Evolutionary conservation across 23 tunicate genomes (phyloP).

Genomic region (Trididemnum clinides): DNA sequence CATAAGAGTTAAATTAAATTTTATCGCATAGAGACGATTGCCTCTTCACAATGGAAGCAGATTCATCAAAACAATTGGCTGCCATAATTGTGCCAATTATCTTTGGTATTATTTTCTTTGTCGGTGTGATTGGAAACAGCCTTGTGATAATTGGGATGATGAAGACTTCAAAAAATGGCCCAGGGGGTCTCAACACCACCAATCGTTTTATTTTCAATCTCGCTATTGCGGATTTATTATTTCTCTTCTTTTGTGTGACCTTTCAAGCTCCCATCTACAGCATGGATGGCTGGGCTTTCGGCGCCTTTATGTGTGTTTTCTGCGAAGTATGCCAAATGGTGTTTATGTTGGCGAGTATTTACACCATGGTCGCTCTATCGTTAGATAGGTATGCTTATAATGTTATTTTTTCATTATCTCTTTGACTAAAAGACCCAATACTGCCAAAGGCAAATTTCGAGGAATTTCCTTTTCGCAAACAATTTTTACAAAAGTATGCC

Average conservation of each 20-base stretch:
- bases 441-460: neutral
- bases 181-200: slow-evolving; percentile 51
- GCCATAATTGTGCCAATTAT: slow-evolving; percentile 83
- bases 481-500: too few species aligned
- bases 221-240: slow-evolving; percentile 82
- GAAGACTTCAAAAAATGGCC: slow-evolving; percentile 31
- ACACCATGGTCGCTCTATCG: slow-evolving; percentile 82
- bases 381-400: slow-evolving; percentile 65
- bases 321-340: slow-evolving; percentile 59
- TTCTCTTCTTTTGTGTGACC: slow-evolving; percentile 86
- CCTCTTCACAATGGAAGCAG: too few species aligned
- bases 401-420: neutral
- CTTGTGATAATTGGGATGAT: slow-evolving; percentile 77
- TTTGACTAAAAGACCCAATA: neutral
- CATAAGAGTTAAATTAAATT: too few species aligned
- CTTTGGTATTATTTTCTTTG: slow-evolving; percentile 70
- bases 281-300: slow-evolving; percentile 76
- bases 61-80: too few species aligned
- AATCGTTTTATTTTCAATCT: slow-evolving; percentile 50
- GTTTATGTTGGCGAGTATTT: slow-evolving; percentile 76
- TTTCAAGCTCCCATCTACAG: slow-evolving; percentile 85
- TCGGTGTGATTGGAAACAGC: slow-evolving; percentile 83
- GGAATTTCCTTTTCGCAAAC: too few species aligned
- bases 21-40: too few species aligned
- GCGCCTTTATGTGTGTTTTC: slow-evolving; percentile 81